These are phyloP conservation scores for Bufo bufo DNA, from an alignment of 2,113 vertebrate genomes.

Conservation along the genomic window DNA sequence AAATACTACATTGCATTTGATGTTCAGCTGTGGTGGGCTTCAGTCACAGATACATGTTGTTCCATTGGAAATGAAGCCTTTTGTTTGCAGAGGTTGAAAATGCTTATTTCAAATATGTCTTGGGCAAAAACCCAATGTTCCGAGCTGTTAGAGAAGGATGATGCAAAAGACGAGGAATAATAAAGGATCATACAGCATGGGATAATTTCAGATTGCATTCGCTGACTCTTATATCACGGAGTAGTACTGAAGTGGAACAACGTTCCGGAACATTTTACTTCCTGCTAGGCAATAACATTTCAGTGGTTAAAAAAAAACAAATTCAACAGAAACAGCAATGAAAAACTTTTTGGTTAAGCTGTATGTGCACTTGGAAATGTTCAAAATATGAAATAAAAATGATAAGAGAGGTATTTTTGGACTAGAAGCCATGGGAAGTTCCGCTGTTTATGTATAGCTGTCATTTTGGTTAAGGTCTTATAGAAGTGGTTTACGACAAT, in stretches of 20 bases:
- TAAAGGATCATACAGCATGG: constrained; percentile 40
- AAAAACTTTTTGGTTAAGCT: neutral
- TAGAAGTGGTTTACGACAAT: too few species aligned
- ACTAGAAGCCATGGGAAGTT: too few species aligned
- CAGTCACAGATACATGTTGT: constrained; percentile 28
- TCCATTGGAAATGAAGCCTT: constrained; percentile 21
- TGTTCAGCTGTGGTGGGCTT: constrained; percentile 29
- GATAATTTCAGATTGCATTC: constrained; percentile 5
- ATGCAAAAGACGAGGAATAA: constrained; percentile 18
- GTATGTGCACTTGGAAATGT: neutral
- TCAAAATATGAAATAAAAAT: neutral
- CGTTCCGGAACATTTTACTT: neutral
- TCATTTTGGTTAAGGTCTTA: too few species aligned
- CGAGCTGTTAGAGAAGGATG: constrained; percentile 4
- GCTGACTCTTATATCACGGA: constrained; percentile 1
- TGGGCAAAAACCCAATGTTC: constrained; percentile 33
- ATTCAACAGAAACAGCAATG: neutral
- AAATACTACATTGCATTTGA: constrained; percentile 41
- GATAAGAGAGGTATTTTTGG: too few species aligned
- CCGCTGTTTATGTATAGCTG: too few species aligned
- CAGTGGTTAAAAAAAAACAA: neutral
- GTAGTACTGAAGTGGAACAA: neutral
- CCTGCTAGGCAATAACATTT: neutral
- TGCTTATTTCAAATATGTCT: constrained; percentile 33
- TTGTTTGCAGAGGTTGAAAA: constrained; percentile 16